Evolutionary conservation across 2,888 invertebrate species (phyloP), one percentile per base, ranked within the genome.

Genomic region (Caenorhabditis sp.): DNA sequence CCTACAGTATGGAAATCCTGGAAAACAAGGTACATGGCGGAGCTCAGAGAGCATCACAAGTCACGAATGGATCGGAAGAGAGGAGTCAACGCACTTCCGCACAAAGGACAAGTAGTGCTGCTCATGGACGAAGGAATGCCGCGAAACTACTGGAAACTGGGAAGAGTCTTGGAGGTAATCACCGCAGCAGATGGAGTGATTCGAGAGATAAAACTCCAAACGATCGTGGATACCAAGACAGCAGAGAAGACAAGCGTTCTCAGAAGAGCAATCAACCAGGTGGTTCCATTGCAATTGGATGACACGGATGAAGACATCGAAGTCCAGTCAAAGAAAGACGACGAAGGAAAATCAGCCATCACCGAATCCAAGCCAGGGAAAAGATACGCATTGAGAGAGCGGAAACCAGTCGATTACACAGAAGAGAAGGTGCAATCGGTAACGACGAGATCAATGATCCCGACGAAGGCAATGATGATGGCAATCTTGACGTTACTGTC

Each of bases 1-100:
- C n/a, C n/a, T n/a, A n/a, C n/a, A 35, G 48, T 73, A 22, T 73
- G 73, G 73, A 58, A 46, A 9, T 8, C 48, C 2, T 73, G 56
- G 58, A 11, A 24, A 22, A 30, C 5, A 2, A 20, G 27, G 20
- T 73, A 73, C 37, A 17, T 73, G 24, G 15, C 48, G 11, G 41
- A 58, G 17, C 58, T 73, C 9, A 20, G 73, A 17, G 65, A 73
- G 13, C 9, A 24, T 15, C 73, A 73, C 32, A 45, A 58, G 32
- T 27, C 30, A 9, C 35, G 24, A 27, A 56, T 56, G 24, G 35
- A 66, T 35, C 35, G 11, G 24, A 45, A 56, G 15, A 6, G 48
- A 26, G 20, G 41, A 17, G 2, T n/a, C 2, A 13, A 20, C 3
- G 2, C 15, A 22, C 32, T 26, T 9, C 58, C 73, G n/a, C 11